These are phyloP conservation scores for Cyrtonyx montezumae DNA, from an alignment of 2,113 vertebrate species.

Conservation along the genomic window DNA sequence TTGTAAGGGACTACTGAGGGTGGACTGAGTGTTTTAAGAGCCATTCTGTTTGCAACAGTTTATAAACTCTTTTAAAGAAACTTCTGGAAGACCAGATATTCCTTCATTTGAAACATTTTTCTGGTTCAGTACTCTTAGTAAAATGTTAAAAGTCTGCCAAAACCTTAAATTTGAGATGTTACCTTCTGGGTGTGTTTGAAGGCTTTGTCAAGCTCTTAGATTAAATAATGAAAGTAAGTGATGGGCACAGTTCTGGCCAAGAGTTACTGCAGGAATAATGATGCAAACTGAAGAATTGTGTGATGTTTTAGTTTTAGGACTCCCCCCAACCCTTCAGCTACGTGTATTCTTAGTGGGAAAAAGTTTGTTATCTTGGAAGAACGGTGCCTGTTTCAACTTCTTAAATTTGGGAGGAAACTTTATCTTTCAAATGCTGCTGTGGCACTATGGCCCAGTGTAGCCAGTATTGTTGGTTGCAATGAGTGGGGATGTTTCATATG, in stretches of 20 bases:
- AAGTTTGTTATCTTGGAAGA: not conserved
- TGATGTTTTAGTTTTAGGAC: not conserved
- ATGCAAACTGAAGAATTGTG: not conserved
- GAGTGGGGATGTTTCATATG: not conserved
- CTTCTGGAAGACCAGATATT: not conserved
- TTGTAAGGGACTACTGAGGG: no score
- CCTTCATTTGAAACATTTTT: not conserved
- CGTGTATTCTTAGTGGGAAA: not conserved
- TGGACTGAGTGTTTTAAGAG: not conserved
- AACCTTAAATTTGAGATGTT: not conserved
- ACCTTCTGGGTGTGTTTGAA: not conserved
- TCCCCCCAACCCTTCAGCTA: not conserved
- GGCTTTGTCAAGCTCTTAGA: not conserved
- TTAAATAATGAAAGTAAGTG: not conserved
- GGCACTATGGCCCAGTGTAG: not conserved
- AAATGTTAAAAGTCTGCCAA: not conserved
- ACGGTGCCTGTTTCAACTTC: not conserved
- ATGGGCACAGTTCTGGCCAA: not conserved
- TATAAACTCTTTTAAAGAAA: not conserved
- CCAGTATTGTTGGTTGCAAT: accelerated
- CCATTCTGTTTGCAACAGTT: not conserved
- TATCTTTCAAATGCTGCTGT: accelerated
- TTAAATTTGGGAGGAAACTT: not conserved
- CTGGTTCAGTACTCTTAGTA: not conserved
- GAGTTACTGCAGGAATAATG: not conserved